Evolutionary conservation across 2,113 vertebrate species (phyloP), one percentile per base, ranked within the genome.

Genomic region (Python bivittatus): DNA sequence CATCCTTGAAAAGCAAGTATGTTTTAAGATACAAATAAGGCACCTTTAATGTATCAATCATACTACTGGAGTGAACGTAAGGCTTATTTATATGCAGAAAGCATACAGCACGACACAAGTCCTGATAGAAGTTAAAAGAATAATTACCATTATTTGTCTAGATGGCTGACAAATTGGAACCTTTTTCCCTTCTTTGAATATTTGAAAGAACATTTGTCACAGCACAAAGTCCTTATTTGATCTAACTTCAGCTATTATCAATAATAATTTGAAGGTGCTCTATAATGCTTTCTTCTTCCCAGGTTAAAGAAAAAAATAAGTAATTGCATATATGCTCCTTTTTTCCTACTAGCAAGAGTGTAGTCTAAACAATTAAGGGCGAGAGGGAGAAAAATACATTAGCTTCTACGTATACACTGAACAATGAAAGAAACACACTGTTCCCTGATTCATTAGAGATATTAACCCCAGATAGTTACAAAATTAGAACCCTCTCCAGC

Each of bases 131-230:
- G 96, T 96, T 96, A 96, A 96, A 93, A 96, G 94, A 97, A 96
- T 97, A 97, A 96, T 97, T 96, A 96, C 92, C 92, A 87, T 96
- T 96, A 95, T 95, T 97, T 96, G 91, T 94, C 90, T 90, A 96
- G 96, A 94, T 0, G 0, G 72, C 93, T 96, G 94, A 97, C 95
- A 96, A 95, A 97, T 94, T 95, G 94, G 94, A 96, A 96, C 94
- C 96, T 91, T n/a, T 96, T 95, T 95, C 58, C 13, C 44, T 64
- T 53, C 92, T 96, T 94, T 95, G 94, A 96, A 96, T 92, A 94
- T 95, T 94, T 92, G 93, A 95, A 97, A 95, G 94, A 96, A 93
- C 94, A 96, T 90, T 48, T 92, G 92, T 90, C 94, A 93, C 91
- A 95, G 83, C 93, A 94, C 91, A 94, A 95, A 85, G 94, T 95